Evolutionary conservation across 2,888 invertebrate species (phyloP).

Genomic region (Lypha dubia): DNA sequence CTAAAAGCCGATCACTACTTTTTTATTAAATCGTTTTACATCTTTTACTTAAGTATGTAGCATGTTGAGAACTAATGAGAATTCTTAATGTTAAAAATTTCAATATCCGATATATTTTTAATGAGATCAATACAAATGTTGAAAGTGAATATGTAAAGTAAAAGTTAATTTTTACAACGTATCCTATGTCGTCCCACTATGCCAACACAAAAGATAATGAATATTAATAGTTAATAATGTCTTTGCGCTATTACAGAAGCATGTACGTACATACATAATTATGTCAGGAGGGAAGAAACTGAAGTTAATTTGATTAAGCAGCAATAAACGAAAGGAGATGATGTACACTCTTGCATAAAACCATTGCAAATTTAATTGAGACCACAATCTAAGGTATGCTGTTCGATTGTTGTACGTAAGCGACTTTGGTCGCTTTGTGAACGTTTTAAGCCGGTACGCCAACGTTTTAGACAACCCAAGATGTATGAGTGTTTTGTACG

Average conservation of each 20-base stretch:
- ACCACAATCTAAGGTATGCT: conserved; percentile 81
- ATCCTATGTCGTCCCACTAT: conserved; percentile 44
- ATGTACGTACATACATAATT: too few relatives aligned
- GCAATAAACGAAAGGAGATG: background rate
- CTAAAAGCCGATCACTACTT: too few relatives aligned
- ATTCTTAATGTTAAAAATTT: conserved; percentile 8
- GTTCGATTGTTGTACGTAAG: conserved; percentile 80
- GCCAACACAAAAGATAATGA: conserved; percentile 30
- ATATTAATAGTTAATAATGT: conserved; percentile 15
- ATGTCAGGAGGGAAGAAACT: background rate
- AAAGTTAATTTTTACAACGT: background rate
- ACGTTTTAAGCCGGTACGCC: conserved; percentile 80
- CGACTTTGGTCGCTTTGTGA: conserved; percentile 82
- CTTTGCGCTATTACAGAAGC: conserved; percentile 36
- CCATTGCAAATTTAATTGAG: conserved; percentile 74
- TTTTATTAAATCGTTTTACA: too few relatives aligned
- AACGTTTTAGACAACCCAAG: conserved; percentile 80
- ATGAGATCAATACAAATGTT: conserved; percentile 45
- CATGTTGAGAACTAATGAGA: background rate
- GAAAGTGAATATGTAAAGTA: conserved; percentile 2
- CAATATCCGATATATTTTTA: background rate
- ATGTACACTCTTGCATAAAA: background rate
- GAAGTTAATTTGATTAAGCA: conserved; percentile 8
- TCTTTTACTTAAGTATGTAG: too few relatives aligned
- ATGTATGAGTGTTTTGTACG: conserved; percentile 84